These are phyloP conservation scores for Oncopodura yosiiana DNA, from an alignment of 1,140 invertebrate genomes.

Conservation along the genomic window DNA sequence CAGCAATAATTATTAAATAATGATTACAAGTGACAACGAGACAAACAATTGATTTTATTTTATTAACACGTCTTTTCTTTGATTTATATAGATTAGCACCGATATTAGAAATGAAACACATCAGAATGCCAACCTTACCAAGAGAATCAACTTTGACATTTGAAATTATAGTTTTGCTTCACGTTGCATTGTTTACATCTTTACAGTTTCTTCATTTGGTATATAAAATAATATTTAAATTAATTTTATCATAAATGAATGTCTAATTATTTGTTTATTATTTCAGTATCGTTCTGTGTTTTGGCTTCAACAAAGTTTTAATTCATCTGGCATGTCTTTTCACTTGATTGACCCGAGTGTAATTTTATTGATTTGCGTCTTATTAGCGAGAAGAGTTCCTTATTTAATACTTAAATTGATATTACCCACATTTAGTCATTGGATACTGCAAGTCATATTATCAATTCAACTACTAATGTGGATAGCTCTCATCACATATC, in stretches of 20 bases:
- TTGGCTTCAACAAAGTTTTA: slow-evolving; percentile 89
- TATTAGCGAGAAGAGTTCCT: slow-evolving; percentile 66
- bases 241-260: too few species aligned
- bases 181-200: slow-evolving; percentile 21
- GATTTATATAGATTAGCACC: not conserved
- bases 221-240: too few species aligned
- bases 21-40: too few species aligned
- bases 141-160: slow-evolving; percentile 13
- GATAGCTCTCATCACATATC: slow-evolving; percentile 51
- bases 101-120: slow-evolving; percentile 22
- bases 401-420: slow-evolving; percentile 43
- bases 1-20: too few species aligned
- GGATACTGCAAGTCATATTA: slow-evolving; percentile 34
- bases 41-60: not conserved
- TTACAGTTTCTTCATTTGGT: slow-evolving; percentile 85
- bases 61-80: not conserved
- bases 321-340: slow-evolving; percentile 80
- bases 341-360: slow-evolving; percentile 85
- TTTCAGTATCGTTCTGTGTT: slow-evolving; percentile 90
- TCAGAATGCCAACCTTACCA: slow-evolving; percentile 19
- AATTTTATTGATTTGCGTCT: slow-evolving; percentile 65
- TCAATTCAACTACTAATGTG: slow-evolving; percentile 39
- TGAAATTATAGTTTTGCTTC: slow-evolving; percentile 23
- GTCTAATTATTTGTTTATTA: too few species aligned
- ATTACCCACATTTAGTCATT: slow-evolving; percentile 28